Percentiles rank a stretch among this genome's conserved stretches.
These are phyloP conservation scores for Brenthis hecate DNA, from an alignment of 2,888 invertebrate genomes.

Conservation along the genomic window DNA sequence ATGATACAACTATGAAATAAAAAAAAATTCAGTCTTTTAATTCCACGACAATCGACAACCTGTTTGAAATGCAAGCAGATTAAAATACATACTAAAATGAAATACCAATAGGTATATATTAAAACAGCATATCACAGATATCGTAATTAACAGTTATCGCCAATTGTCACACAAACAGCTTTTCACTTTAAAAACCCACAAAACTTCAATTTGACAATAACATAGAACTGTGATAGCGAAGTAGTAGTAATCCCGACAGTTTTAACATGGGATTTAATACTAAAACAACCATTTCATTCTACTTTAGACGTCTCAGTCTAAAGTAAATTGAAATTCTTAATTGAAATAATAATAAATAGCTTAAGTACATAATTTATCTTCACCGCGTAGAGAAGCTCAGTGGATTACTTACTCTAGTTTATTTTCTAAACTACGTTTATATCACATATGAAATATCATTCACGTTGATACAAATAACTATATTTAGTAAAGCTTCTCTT, in stretches of 20 bases:
- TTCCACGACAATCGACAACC: conserved; percentile 48
- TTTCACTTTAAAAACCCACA: background rate
- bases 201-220: conserved; percentile 25
- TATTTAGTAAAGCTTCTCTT: conserved; percentile 64
- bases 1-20: conserved; percentile 62
- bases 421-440: conserved; percentile 68
- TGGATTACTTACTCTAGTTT: conserved; percentile 49
- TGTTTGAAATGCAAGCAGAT: conserved; percentile 28
- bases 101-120: conserved; percentile 23
- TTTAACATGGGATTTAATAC: conserved; percentile 37
- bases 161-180: conserved; percentile 17
- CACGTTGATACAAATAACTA: conserved; percentile 65
- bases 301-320: conserved; percentile 55
- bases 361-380: conserved; percentile 55
- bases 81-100: conserved; percentile 25
- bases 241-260: conserved; percentile 19
- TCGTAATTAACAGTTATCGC: conserved; percentile 21
- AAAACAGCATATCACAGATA: conserved; percentile 32
- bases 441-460: conserved; percentile 80
- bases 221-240: conserved; percentile 22
- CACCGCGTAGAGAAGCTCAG: conserved; percentile 50
- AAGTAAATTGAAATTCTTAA: conserved; percentile 56
- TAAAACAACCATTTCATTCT: conserved; percentile 58
- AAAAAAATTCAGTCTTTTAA: conserved; percentile 76
- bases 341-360: conserved; percentile 64